Base-by-base conservation (phyloP, 2,797 vertebrate species). In the Cygnus olor region DNA sequence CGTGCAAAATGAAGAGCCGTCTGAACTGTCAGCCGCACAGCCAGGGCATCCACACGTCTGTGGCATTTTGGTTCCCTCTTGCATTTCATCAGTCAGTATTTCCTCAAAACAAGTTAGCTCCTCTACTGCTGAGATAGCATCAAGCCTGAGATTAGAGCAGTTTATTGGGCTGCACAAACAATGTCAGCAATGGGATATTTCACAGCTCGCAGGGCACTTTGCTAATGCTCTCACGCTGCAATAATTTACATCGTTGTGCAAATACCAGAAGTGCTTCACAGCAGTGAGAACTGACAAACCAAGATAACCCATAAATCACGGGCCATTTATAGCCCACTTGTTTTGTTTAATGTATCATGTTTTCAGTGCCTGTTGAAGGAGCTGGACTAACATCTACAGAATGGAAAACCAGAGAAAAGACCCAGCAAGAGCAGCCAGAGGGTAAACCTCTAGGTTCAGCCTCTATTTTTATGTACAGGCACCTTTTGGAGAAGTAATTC, bases 211-310 rank as follows among this genome's bases (percentile, higher is more conserved):
- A 7, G 73, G 78, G 56, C 80, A 25, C 78, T 92, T 65, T 36
- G 80, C 78, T 80, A 73, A 72, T 34, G 79, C 84, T 86, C 89
- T 84, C 88, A 90, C 4, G 20, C 93, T 74, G 76, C 88, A 90
- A 58, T 72, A 51, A 93, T 88, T 95, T 60, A 85, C 76, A 85
- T 72, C 76, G 5, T 8, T 95, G 64, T 80, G 80, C 88, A 85
- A 91, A 94, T 90, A 85, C 90, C 91, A 92, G 61, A 57, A 93
- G 82, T 45, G 91, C 74, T 89, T 82, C 89, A 64, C 85, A 88
- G 78, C 82, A 73, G 77, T 78, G 88, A 91, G 84, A 80, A 28
- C 87, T 90, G 95, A 89, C 90, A 85, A 65, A 84, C 63, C 47
- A 77, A 74, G 89, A 84, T 17, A 78, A 77, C 72, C 60, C 93